Conservation (phyloP, 1,140 invertebrate genomes). For the Atta texana region DNA sequence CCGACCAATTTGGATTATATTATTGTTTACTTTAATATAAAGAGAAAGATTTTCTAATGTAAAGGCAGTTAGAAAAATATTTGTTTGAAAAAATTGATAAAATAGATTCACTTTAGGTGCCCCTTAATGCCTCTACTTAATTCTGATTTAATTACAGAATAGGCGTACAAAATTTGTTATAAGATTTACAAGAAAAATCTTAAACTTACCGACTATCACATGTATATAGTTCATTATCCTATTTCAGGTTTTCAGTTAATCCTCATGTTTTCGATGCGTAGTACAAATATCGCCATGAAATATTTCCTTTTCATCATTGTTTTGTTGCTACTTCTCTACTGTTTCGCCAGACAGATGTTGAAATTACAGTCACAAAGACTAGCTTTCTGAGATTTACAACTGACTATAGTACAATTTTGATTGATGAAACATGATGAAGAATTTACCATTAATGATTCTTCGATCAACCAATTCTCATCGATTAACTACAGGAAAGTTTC, state of each 20-base stretch:
- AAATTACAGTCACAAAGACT: conserved; percentile 49
- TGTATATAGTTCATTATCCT: not conserved
- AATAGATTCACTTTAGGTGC: too few relatives aligned
- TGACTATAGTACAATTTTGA: conserved; percentile 46
- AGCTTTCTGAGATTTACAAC: conserved; percentile 27
- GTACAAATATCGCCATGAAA: not conserved
- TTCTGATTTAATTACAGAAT: not conserved
- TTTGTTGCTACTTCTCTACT: conserved; percentile 30
- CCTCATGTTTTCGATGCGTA: conserved; percentile 6
- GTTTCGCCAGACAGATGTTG: conserved; percentile 34
- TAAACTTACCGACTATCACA: not conserved
- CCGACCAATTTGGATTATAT: too few relatives aligned
- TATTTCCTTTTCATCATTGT: conserved; percentile 24
- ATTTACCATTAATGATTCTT: conserved; percentile 41
- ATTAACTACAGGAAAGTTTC: conserved; percentile 48
- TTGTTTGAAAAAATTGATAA: too few relatives aligned
- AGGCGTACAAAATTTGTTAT: not conserved
- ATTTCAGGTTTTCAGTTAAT: conserved; percentile 64
- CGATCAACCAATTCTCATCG: conserved; percentile 5
- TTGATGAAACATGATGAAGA: not conserved
- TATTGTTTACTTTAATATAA: too few relatives aligned
- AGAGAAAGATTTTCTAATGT: too few relatives aligned
- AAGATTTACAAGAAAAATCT: not conserved
- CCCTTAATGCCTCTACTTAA: not conserved
- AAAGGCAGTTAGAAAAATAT: too few relatives aligned